Evolutionary conservation across 1,140 invertebrate species (phyloP).

Genomic region (Chelonus insularis): DNA sequence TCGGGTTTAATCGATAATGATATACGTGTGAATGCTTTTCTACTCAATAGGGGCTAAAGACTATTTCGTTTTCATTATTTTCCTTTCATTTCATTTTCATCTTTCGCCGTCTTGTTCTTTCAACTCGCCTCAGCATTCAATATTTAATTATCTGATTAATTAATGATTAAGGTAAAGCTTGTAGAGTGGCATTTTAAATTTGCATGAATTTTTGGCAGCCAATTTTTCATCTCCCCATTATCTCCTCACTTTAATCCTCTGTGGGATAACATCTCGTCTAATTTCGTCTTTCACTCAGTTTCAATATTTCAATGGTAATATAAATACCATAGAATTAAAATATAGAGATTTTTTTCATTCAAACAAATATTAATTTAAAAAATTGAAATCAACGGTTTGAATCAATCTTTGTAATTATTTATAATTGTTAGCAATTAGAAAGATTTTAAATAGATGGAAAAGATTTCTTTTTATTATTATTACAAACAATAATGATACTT

Average conservation of each 20-base stretch:
- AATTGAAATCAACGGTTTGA: no score
- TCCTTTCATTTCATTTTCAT: background rate
- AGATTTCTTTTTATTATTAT: no score
- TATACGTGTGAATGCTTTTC: no score
- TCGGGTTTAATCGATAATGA: no score
- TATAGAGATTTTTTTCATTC: no score
- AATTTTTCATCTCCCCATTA: background rate
- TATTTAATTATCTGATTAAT: background rate
- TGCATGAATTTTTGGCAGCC: background rate
- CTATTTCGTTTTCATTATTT: background rate
- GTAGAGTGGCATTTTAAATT: background rate
- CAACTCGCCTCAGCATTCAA: background rate
- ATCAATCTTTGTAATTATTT: no score
- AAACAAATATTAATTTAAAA: no score
- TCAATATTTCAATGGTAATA: constrained; percentile 1
- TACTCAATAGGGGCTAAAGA: no score
- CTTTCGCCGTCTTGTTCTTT: no score
- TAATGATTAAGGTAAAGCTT: background rate
- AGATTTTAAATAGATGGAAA: no score
- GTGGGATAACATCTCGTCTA: background rate
- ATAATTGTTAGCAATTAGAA: no score
- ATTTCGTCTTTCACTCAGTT: background rate
- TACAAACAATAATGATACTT: no score
- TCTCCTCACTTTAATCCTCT: background rate
- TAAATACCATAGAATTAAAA: background rate